Percentiles rank a stretch among this genome's conserved stretches.
Conservation (phyloP, 2,888 invertebrate genomes). For the Conomelus anceps region DNA sequence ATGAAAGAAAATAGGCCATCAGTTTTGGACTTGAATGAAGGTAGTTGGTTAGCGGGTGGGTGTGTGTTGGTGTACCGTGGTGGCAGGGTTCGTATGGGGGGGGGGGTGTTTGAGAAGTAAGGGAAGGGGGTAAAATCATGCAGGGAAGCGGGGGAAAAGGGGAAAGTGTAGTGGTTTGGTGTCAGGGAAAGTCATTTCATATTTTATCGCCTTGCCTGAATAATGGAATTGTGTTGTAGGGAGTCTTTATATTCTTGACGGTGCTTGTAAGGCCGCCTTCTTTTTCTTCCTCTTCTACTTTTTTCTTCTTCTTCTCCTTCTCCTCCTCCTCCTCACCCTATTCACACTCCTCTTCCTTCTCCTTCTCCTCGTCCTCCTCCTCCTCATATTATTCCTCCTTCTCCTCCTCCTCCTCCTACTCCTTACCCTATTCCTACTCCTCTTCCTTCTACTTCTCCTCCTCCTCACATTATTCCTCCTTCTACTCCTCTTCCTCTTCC, state of each 20-base stretch:
- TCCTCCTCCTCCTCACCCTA: slow-evolving; percentile 7
- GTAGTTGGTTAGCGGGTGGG: background rate
- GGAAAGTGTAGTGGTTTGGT: background rate
- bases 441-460: background rate
- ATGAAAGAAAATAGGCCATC: background rate
- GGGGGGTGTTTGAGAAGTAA: too few species aligned
- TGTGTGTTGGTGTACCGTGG: too few species aligned
- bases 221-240: background rate
- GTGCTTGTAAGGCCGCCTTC: background rate
- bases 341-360: background rate
- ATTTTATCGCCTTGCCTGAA: background rate
- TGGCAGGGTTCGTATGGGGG: background rate
- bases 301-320: too few species aligned
- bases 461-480: background rate
- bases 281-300: background rate
- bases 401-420: too few species aligned
- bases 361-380: background rate
- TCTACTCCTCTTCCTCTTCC: too few species aligned
- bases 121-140: background rate
- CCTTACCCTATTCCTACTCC: background rate
- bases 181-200: background rate
- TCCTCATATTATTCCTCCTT: background rate
- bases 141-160: too few species aligned
- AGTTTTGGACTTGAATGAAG: background rate
- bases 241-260: background rate